phyloP scores from a whole-genome alignment of 1,140 invertebrate genomes.

The Delia radicum region DNA sequence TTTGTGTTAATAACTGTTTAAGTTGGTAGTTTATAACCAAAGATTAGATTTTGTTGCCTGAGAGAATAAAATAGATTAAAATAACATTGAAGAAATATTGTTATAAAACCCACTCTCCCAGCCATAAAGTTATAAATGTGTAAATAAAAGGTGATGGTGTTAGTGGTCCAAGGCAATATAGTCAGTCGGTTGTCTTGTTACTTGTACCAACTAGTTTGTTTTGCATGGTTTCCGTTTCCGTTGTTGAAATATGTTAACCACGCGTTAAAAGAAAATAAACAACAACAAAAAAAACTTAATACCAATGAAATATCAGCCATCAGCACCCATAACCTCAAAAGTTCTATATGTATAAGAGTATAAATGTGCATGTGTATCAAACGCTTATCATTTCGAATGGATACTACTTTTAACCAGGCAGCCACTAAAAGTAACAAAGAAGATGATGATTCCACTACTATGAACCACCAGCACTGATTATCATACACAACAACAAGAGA shows the following conservation, averaged over 20 bases:
- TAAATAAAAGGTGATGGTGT: not conserved
- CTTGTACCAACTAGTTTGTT: not conserved
- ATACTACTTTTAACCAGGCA: not conserved
- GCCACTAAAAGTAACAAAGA: not conserved
- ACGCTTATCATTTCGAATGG: not conserved
- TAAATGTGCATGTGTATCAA: not conserved
- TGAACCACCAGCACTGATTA: not conserved
- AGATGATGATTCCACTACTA: not conserved
- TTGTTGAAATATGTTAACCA: not conserved
- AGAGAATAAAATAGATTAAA: conserved; percentile 2
- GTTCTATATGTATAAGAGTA: not conserved
- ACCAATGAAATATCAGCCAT: not conserved
- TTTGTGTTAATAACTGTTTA: conserved; percentile 5
- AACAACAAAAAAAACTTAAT: not conserved
- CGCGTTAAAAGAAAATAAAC: not conserved
- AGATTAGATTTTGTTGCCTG: not conserved
- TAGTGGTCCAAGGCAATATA: not conserved
- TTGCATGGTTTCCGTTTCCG: not conserved
- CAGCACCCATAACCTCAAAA: not conserved
- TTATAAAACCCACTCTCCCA: not conserved
- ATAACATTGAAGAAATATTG: not conserved
- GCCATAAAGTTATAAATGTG: not conserved
- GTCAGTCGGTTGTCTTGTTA: not conserved
- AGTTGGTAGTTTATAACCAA: not conserved
- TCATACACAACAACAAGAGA: not conserved